Evolutionary conservation across 2,888 invertebrate genomes (phyloP), one percentile per base, ranked within the genome.

Genomic region (Lithophane ornitopus): DNA sequence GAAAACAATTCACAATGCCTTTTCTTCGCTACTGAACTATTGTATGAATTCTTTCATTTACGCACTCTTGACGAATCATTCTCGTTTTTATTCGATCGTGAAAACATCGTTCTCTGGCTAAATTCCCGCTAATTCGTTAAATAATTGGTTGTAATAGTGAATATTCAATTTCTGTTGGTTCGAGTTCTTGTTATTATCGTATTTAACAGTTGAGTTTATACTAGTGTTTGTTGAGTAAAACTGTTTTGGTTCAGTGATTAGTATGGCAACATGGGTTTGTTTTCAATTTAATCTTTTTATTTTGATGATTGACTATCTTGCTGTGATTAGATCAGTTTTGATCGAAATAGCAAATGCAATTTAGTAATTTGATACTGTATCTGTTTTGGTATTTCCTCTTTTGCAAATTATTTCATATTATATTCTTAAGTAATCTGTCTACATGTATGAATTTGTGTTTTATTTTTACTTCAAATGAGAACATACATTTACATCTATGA

Each of bases 1-100:
- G 3, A 62, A 52, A 59, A 84, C 67, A 80, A 76, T 82, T 63
- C 8, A 81, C 85, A 81, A 84, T 82, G 63, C 67, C 28, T 70
- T 77, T 73, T 74, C 62, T 85, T 77, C 41, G 56, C 34, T 61
- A 56, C 28, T 58, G 46, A 7, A 72, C 62, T 61, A 54, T 58
- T 70, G 34, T 72, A 70, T 63, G 41, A 63, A 61, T 70, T 70
- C 46, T 58, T 77, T 61, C 46, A 58, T 65, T 66, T n/a, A 49
- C 56, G 26, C 26, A 41, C n/a, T 54, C 28, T 54, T 39, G 26
- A 56, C 56, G 28, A 75, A 81, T 59, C 68, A 81, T 69, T 72
- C 69, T 44, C 7, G 26, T 73, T 70, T 81, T 65, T 28, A 62
- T 70, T 67, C 58, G 28, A 26, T 46, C 46, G n/a, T 16, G 34